Conservation (phyloP, 2,797 vertebrate genomes). For the Lates japonicus region DNA sequence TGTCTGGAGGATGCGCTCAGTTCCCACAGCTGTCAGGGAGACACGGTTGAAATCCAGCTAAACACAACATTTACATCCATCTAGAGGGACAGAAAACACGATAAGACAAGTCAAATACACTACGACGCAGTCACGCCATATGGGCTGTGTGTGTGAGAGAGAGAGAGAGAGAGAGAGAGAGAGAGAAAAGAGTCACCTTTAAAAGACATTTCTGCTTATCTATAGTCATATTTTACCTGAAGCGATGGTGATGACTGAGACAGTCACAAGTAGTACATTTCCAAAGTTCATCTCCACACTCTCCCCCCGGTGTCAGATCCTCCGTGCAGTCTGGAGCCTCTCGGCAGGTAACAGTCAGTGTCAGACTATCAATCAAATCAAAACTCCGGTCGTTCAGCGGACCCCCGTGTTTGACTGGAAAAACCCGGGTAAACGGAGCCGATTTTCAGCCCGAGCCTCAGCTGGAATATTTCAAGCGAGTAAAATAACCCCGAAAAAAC, state of each 20-base stretch:
- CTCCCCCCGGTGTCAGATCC: slow-evolving; percentile 39
- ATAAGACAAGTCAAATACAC: slow-evolving; percentile 41
- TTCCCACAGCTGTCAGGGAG: slow-evolving; percentile 32
- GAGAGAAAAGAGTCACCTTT: not conserved
- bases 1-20: slow-evolving; percentile 6
- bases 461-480: slow-evolving; percentile 59
- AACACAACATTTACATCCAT: slow-evolving; percentile 56
- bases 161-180: not conserved
- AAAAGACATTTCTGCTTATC: not conserved
- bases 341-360: slow-evolving; percentile 26
- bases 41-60: slow-evolving; percentile 31
- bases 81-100: slow-evolving; percentile 42
- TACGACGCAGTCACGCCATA: slow-evolving; percentile 43
- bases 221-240: slow-evolving; percentile 69
- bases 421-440: not conserved
- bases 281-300: slow-evolving; percentile 80
- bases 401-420: not conserved
- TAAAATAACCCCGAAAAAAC: slow-evolving; percentile 67
- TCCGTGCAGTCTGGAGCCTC: slow-evolving; percentile 41
- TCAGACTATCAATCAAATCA: slow-evolving; percentile 13
- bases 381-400: slow-evolving; percentile 17
- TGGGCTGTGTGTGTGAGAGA: slow-evolving; percentile 8
- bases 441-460: slow-evolving; percentile 30
- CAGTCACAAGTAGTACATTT: slow-evolving; percentile 71
- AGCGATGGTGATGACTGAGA: slow-evolving; percentile 62